Base-by-base conservation (phyloP, 2,888 invertebrate species). In the Vandiemenella viatica region DNA sequence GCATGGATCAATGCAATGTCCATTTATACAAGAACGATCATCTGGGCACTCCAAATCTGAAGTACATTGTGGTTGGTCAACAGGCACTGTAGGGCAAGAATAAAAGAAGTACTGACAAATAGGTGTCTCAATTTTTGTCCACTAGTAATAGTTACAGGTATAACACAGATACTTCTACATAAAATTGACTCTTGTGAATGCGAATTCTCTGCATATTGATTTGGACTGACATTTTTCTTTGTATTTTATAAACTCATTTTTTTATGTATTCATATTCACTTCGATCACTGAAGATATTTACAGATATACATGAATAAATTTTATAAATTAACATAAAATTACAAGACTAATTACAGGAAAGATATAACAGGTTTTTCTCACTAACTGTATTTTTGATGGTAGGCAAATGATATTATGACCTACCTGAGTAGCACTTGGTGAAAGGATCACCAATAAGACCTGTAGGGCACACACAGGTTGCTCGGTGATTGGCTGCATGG, bases 1-100 rank as follows among this genome's bases (percentile, higher is more conserved):
- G 63, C 91, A 92, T 1, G 90, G 89, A 60, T 88, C 77, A 62
- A 83, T 79, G 61, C 92, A 92, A 41, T 78, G 76, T 55, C 77
- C 74, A 56, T 82, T 80, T 48, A 87, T 77, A 62, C 92, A 92
- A 1, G 89, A 83, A 60, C 81, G 79, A 22, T 81, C 79, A 3
- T 76, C 72, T 0, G 83, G 72, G 61, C 92, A 92, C 50, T 88
- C 83, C 0, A 75, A 71, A 62, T 90, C 85, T 13, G 72, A 69
- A 13, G 71, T 73, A 59, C 91, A 91, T 60, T 83, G 83, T 4
- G 80, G 74, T 50, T 63, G 58, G 10, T 63, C 56, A 19, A 74
- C 67, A 22, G 70, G 68, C 47, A 70, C 69, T 50, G 67, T 61
- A 51, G 43, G 19, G 32, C 37, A 45, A 41, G 16, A 38, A 38